Conservation (phyloP, 1,140 invertebrate genomes). For the Cherax quadricarinatus region DNA sequence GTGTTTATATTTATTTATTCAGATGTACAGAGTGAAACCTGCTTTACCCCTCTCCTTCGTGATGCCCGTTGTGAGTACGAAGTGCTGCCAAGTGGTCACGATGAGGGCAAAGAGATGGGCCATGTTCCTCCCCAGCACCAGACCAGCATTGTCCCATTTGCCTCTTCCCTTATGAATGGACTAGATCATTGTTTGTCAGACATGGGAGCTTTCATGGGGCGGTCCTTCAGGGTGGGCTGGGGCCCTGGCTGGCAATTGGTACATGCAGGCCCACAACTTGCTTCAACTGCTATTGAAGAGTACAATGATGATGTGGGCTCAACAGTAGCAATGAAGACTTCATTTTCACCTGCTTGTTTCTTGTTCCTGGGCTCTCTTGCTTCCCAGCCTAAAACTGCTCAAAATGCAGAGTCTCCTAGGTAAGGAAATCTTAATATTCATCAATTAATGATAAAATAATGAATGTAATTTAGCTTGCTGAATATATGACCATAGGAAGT, state of each 20-base stretch:
- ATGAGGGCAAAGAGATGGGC: slow-evolving; percentile 19
- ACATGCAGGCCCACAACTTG: slow-evolving; percentile 54
- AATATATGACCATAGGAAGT: too few relatives aligned
- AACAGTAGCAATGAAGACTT: not conserved
- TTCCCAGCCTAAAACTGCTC: slow-evolving; percentile 17
- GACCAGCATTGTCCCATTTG: slow-evolving; percentile 40
- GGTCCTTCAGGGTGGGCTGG: slow-evolving; percentile 87
- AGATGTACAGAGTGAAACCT: slow-evolving; percentile 10
- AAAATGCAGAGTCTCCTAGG: not conserved
- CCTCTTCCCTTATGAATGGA: slow-evolving; percentile 57
- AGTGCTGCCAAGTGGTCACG: slow-evolving; percentile 55
- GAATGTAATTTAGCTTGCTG: not conserved
- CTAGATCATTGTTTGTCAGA: slow-evolving; percentile 82
- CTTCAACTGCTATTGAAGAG: not conserved
- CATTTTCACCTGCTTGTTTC: slow-evolving; percentile 35
- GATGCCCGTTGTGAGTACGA: slow-evolving; percentile 64
- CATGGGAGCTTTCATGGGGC: slow-evolving; percentile 81
- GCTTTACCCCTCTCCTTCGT: not conserved
- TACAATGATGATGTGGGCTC: slow-evolving; percentile 4
- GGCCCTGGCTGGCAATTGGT: slow-evolving; percentile 82
- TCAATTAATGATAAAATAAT: not conserved
- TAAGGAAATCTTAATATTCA: not conserved
- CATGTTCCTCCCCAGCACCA: slow-evolving; percentile 56
- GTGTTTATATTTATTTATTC: not conserved
- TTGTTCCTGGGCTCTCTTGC: slow-evolving; percentile 33